Percentiles rank a stretch among this genome's conserved stretches.
Conservation (phyloP, 2,797 vertebrate species). For the Microhierax caerulescens region DNA sequence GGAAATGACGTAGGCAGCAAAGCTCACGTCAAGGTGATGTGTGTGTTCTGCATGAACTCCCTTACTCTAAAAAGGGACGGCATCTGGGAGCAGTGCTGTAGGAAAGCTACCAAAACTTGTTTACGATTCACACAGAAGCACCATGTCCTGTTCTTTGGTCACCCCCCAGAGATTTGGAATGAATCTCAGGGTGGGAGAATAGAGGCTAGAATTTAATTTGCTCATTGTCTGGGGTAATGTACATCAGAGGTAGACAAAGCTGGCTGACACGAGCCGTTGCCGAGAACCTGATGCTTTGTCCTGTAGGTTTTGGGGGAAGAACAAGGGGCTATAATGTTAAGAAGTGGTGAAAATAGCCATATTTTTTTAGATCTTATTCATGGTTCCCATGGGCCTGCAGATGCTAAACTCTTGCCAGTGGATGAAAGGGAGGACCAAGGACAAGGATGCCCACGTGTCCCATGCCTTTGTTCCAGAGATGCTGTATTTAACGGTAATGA, state of each 20-base stretch:
- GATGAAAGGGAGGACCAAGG: neutral
- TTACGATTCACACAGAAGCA: neutral
- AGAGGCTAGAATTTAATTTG: neutral
- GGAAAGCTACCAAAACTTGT: neutral
- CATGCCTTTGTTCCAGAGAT: neutral
- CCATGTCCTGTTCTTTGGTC: neutral
- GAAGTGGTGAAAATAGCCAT: neutral
- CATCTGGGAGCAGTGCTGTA: neutral
- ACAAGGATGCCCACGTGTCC: neutral
- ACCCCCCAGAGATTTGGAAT: neutral
- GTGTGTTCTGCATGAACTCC: neutral
- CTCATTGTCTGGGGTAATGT: neutral
- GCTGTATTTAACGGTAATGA: neutral
- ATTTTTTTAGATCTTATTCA: neutral
- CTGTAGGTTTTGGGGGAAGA: neutral
- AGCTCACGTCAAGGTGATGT: rapidly evolving
- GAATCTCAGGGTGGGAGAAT: neutral
- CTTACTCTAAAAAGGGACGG: neutral
- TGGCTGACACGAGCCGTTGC: neutral
- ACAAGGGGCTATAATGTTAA: neutral
- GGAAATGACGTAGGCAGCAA: neutral
- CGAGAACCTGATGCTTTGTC: neutral
- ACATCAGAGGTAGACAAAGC: neutral
- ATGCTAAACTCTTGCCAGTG: neutral
- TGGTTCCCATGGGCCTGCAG: neutral